Conservation (phyloP, 2,113 vertebrate genomes). For the Phalacrocorax aristotelis region DNA sequence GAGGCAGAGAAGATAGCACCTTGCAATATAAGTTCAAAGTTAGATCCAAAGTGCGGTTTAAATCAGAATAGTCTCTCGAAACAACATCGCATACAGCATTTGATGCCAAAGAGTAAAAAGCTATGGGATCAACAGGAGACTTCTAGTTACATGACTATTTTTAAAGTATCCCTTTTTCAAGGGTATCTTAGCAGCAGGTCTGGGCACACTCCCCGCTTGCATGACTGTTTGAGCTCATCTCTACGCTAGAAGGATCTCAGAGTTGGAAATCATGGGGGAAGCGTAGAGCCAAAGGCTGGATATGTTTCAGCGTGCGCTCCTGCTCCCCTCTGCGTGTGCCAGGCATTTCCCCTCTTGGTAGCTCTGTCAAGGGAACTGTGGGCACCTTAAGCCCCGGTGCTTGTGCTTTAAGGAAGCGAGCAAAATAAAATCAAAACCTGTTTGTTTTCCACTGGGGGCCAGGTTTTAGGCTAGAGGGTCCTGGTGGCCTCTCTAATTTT, state of each 20-base stretch:
- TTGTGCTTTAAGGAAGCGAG: not conserved
- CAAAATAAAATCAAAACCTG: not conserved
- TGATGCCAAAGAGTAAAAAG: not conserved
- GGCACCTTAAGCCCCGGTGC: not conserved
- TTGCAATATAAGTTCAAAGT: not conserved
- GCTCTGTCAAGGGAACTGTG: not conserved
- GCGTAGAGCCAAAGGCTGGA: not conserved
- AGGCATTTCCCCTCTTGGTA: not conserved
- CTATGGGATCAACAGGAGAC: not conserved
- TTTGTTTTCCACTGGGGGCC: not conserved
- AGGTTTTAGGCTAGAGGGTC: not conserved
- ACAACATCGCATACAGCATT: not conserved
- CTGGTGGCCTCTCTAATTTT: not conserved
- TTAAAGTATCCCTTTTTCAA: not conserved
- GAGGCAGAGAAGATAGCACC: not conserved
- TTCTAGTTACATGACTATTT: not conserved
- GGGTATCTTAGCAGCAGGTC: not conserved
- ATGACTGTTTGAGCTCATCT: not conserved
- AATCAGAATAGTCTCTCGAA: not conserved
- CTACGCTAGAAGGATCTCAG: not conserved
- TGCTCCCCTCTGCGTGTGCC: not conserved
- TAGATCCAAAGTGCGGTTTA: not conserved
- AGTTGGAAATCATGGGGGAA: not conserved
- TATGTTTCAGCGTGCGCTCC: not conserved
- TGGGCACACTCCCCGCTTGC: not conserved